These are phyloP conservation scores for Bothrops jararaca DNA, from an alignment of 2,113 vertebrate species.

Conservation along the genomic window DNA sequence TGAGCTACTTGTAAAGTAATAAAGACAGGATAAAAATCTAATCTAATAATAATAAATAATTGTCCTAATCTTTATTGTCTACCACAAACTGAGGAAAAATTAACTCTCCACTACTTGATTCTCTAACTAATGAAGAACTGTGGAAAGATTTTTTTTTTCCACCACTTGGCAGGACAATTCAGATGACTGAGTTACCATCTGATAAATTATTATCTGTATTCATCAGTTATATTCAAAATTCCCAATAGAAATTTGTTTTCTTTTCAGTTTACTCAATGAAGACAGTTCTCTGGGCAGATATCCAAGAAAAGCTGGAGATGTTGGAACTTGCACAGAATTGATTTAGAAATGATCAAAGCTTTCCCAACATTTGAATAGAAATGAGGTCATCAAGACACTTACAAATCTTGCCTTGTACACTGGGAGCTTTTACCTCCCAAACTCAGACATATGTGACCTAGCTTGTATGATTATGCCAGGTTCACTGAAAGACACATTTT, in stretches of 20 bases:
- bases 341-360: not conserved
- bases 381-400: not conserved
- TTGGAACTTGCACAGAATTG: not conserved
- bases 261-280: not conserved
- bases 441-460: not conserved
- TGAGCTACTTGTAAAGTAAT: not conserved
- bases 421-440: not conserved
- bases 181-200: not conserved
- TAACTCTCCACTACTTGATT: not conserved
- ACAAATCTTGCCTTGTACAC: not conserved
- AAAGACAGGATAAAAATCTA: not conserved
- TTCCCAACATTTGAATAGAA: not conserved
- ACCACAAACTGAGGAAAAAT: too few species aligned
- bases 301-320: not conserved
- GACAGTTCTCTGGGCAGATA: not conserved
- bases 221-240: not conserved
- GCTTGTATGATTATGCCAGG: not conserved
- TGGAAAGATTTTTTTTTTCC: not conserved
- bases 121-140: not conserved
- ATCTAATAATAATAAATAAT: not conserved
- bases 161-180: not conserved
- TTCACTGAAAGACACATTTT: not conserved
- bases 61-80: not conserved
- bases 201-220: not conserved
- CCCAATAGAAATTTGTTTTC: not conserved